Conservation (phyloP, 2,797 vertebrate species). For the Streptopelia turtur region DNA sequence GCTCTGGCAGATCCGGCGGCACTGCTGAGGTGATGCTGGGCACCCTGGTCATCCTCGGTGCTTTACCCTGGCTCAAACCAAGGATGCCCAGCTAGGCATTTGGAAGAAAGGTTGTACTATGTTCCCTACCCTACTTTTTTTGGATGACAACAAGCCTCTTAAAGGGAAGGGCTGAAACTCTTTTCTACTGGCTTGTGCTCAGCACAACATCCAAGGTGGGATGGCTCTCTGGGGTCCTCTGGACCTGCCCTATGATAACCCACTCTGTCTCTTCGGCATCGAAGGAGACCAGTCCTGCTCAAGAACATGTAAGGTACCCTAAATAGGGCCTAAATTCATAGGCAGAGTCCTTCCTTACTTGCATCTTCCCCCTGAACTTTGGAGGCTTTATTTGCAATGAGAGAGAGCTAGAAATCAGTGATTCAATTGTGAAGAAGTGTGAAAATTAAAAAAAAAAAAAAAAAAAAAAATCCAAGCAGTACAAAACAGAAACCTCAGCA, state of each 20-base stretch:
- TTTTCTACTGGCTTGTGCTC: not conserved
- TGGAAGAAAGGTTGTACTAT: not conserved
- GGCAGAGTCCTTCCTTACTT: not conserved
- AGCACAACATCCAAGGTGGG: not conserved
- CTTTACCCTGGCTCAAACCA: not conserved
- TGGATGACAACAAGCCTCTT: not conserved
- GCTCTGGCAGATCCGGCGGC: fast-evolving
- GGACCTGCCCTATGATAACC: not conserved
- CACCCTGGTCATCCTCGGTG: fast-evolving
- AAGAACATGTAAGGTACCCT: not conserved
- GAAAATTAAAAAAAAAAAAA: not conserved
- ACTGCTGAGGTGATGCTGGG: fast-evolving
- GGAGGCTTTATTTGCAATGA: not conserved
- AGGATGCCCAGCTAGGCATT: not conserved
- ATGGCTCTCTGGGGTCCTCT: not conserved
- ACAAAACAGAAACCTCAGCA: not conserved
- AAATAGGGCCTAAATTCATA: not conserved
- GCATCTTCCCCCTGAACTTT: not conserved
- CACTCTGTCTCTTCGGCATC: fast-evolving
- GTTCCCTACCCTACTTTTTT: not conserved
- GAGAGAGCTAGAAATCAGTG: not conserved
- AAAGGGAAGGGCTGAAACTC: not conserved
- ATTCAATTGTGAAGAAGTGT: not conserved
- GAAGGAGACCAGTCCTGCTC: not conserved
- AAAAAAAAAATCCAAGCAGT: not conserved